These are phyloP conservation scores for Cheumatopsyche charites DNA, from an alignment of 1,140 invertebrate species.

Conservation along the genomic window DNA sequence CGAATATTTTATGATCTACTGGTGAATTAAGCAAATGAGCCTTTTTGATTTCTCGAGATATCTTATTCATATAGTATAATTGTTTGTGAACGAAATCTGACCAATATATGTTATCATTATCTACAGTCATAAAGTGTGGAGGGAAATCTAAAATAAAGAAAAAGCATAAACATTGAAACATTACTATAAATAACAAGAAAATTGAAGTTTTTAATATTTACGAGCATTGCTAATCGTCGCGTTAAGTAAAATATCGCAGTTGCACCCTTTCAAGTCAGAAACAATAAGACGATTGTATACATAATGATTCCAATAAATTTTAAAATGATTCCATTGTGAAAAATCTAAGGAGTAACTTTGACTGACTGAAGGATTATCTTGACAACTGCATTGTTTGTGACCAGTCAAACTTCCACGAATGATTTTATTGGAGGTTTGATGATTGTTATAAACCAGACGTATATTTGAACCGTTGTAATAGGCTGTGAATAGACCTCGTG, in stretches of 20 bases:
- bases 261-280: slow-evolving; percentile 71
- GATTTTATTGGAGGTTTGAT: slow-evolving; percentile 18
- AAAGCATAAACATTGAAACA: slow-evolving; percentile 1
- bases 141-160: slow-evolving; percentile 55
- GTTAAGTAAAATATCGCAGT: slow-evolving; percentile 67
- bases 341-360: slow-evolving; percentile 71
- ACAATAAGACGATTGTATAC: slow-evolving; percentile 66
- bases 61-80: slow-evolving; percentile 71
- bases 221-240: slow-evolving; percentile 57
- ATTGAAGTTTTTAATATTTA: slow-evolving; percentile 18
- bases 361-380: slow-evolving; percentile 64
- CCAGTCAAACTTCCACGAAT: slow-evolving; percentile 33
- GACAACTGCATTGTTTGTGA: slow-evolving; percentile 63
- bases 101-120: slow-evolving; percentile 75
- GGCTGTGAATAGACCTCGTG: slow-evolving; percentile 68
- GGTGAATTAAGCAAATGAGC: slow-evolving; percentile 55
- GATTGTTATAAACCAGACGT: slow-evolving; percentile 63
- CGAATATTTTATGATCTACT: slow-evolving; percentile 65
- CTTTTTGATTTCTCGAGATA: slow-evolving; percentile 48
- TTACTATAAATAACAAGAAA: not conserved
- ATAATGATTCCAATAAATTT: slow-evolving; percentile 71
- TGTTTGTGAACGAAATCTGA: slow-evolving; percentile 64
- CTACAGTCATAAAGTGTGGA: slow-evolving; percentile 67
- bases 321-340: slow-evolving; percentile 62
- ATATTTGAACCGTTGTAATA: slow-evolving; percentile 64